These are phyloP conservation scores for Megastigmus dorsalis DNA, from an alignment of 2,888 invertebrate species.

Conservation along the genomic window DNA sequence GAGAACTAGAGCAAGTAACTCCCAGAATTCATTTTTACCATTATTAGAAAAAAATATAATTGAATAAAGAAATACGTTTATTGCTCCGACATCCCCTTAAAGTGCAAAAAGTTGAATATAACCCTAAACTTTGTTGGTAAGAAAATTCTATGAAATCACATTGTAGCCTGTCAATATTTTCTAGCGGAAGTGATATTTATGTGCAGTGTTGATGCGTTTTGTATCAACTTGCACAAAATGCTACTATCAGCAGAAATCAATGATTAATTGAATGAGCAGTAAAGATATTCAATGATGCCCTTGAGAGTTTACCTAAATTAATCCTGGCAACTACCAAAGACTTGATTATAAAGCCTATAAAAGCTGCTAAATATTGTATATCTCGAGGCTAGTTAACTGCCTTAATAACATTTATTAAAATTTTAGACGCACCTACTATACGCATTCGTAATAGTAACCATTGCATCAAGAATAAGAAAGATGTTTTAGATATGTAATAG, in stretches of 20 bases:
- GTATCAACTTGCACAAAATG: background rate
- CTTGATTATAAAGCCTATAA: constrained; percentile 18
- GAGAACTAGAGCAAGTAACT: no score
- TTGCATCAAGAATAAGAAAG: background rate
- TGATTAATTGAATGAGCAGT: background rate
- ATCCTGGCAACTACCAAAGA: background rate
- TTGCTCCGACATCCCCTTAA: no score
- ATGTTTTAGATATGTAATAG: background rate
- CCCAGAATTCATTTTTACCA: no score
- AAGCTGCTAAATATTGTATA: constrained; percentile 8
- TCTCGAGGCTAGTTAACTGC: background rate
- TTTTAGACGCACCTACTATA: constrained; percentile 16
- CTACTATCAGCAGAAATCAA: background rate
- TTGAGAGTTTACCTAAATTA: constrained; percentile 2
- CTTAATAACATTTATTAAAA: constrained; percentile 5
- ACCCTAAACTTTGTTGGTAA: no score
- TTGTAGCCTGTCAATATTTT: no score
- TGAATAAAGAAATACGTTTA: no score
- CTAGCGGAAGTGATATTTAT: no score
- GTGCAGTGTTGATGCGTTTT: no score
- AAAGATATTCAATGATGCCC: background rate
- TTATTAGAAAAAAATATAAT: no score
- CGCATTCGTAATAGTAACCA: background rate
- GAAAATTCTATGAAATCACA: no score
- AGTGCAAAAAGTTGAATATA: no score